Conservation (phyloP, 2,797 vertebrate genomes). For the Scolopax bukidnonensis region DNA sequence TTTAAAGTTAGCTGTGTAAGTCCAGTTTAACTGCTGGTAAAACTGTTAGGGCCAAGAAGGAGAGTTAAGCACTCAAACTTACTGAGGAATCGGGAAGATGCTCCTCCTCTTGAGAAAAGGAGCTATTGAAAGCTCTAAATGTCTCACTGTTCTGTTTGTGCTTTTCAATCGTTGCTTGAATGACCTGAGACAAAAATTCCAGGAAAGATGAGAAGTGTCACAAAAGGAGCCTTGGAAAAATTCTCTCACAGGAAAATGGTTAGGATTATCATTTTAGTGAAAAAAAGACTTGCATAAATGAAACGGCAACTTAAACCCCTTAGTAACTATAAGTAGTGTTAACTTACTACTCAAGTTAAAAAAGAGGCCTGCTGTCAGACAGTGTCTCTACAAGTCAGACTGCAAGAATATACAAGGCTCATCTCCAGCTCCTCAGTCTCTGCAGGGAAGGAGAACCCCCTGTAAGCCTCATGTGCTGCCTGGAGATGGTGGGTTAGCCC, state of each 20-base stretch:
- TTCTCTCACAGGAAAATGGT: not conserved
- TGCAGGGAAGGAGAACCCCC: not conserved
- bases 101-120: constrained; percentile 90
- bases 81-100: constrained; percentile 87
- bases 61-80: constrained; percentile 40
- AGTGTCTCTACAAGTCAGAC: not conserved
- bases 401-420: not conserved
- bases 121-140: constrained; percentile 91
- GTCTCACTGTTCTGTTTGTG: constrained; percentile 98
- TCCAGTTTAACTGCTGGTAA: not conserved
- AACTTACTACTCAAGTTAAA: not conserved
- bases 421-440: not conserved
- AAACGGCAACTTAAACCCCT: not conserved
- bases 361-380: not conserved
- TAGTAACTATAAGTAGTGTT: not conserved
- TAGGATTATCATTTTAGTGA: not conserved
- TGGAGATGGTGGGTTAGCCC: not conserved
- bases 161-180: constrained; percentile 90
- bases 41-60: not conserved
- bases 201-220: not conserved
- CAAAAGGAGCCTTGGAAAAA: not conserved
- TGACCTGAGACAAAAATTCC: constrained; percentile 81
- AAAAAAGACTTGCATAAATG: not conserved
- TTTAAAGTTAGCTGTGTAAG: not conserved
- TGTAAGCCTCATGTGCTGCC: not conserved